phyloP scores from a whole-genome alignment of 2,888 invertebrate genomes.

The Campopleginae sp. region DNA sequence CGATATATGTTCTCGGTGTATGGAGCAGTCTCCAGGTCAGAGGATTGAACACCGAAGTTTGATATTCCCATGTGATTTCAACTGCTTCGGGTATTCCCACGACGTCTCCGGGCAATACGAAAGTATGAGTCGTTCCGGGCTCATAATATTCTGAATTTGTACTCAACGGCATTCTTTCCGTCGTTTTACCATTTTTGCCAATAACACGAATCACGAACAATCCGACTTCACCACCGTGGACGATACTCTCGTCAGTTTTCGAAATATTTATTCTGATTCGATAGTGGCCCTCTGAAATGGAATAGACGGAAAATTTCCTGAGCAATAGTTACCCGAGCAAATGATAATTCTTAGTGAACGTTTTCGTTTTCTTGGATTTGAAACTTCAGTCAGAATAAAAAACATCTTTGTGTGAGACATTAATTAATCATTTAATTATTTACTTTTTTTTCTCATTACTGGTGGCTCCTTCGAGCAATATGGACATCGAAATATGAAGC shows the following conservation, averaged over 20 bases:
- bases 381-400: too few species aligned
- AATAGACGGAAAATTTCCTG: neutral
- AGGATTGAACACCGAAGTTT: constrained; percentile 91
- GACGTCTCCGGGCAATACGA: constrained; percentile 88
- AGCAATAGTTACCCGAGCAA: neutral
- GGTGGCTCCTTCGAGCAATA: too few species aligned
- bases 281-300: constrained; percentile 90
- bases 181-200: constrained; percentile 87
- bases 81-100: constrained; percentile 89
- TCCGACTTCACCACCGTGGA: constrained; percentile 92
- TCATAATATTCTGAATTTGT: constrained; percentile 87
- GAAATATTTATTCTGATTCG: constrained; percentile 91
- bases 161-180: constrained; percentile 87
- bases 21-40: constrained; percentile 92
- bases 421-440: too few species aligned
- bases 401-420: too few species aligned
- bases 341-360: neutral
- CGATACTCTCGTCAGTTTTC: constrained; percentile 88
- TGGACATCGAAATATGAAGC: too few species aligned
- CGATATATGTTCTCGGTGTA: constrained; percentile 90
- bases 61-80: constrained; percentile 92
- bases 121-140: constrained; percentile 89
- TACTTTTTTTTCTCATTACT: too few species aligned
- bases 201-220: constrained; percentile 89
- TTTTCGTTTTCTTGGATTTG: neutral